phyloP scores from a whole-genome alignment of 1,140 invertebrate species.

The Platyura marginata region DNA sequence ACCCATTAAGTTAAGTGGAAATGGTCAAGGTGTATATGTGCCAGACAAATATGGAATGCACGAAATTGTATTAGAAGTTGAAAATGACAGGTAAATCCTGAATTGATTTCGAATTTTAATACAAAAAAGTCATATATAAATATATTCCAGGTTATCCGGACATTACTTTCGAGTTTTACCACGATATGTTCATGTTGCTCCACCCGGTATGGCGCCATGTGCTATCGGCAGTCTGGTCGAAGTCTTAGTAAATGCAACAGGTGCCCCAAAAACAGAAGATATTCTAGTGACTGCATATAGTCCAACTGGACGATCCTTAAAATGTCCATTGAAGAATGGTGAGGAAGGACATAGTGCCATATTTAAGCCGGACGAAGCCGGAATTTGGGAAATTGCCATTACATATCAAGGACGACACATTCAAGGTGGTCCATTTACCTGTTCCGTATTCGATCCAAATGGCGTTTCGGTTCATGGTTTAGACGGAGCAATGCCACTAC shows the following conservation, averaged over 20 bases:
- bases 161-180: slow-evolving; percentile 77
- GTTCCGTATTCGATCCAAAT: slow-evolving; percentile 91
- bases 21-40: slow-evolving; percentile 64
- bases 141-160: slow-evolving; percentile 22
- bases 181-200: slow-evolving; percentile 62
- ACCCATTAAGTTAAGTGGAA: slow-evolving; percentile 39
- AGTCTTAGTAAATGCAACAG: slow-evolving; percentile 79
- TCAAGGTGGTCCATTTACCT: slow-evolving; percentile 89
- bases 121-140: no score
- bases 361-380: slow-evolving; percentile 91
- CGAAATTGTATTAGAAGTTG: slow-evolving; percentile 47
- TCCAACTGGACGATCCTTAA: slow-evolving; percentile 57
- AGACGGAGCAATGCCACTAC: slow-evolving; percentile 59
- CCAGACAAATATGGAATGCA: slow-evolving; percentile 87
- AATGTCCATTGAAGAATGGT: slow-evolving; percentile 56
- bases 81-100: slow-evolving; percentile 35
- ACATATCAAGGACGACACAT: slow-evolving; percentile 91
- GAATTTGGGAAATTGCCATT: slow-evolving; percentile 91
- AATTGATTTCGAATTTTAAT: no score
- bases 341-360: slow-evolving; percentile 77
- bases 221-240: slow-evolving; percentile 85
- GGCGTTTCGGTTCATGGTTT: slow-evolving; percentile 57
- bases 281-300: slow-evolving; percentile 77
- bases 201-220: slow-evolving; percentile 86
- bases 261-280: slow-evolving; percentile 61